These are phyloP conservation scores for Phrynocephalus vlangalii DNA, from an alignment of 2,797 vertebrate genomes.

Conservation along the genomic window DNA sequence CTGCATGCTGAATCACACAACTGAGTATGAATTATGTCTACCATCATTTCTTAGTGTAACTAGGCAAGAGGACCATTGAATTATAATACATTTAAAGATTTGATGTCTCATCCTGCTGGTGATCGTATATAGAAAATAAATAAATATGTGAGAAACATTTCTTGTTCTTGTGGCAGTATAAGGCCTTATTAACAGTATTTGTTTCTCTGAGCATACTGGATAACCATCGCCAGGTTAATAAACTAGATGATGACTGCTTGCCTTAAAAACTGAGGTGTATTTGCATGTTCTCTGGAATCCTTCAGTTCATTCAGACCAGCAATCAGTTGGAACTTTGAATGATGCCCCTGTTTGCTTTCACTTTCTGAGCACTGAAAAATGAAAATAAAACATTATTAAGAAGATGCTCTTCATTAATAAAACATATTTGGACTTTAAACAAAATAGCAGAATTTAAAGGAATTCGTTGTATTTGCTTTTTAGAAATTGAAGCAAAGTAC, in stretches of 20 bases:
- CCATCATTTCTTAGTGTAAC: too few species aligned
- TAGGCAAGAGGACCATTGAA: too few species aligned
- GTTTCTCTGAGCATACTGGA: background rate
- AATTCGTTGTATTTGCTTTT: conserved; percentile 47
- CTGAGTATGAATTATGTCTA: too few species aligned
- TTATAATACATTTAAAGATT: too few species aligned
- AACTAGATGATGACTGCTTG: background rate
- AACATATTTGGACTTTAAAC: conserved; percentile 39
- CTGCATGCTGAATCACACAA: too few species aligned
- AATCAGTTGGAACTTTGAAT: conserved; percentile 8
- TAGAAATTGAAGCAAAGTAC: conserved; percentile 43
- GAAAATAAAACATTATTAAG: background rate
- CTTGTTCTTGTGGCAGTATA: background rate
- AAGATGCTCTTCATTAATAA: conserved; percentile 15
- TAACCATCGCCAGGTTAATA: background rate
- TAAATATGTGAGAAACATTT: too few species aligned
- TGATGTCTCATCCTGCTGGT: too few species aligned
- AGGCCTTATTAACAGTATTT: background rate
- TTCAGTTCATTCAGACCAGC: background rate
- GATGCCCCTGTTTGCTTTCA: background rate
- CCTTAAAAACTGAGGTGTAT: background rate
- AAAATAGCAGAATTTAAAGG: conserved; percentile 47
- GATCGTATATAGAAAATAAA: too few species aligned
- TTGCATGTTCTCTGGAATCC: background rate
- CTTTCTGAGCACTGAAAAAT: background rate